A percentile compares a stretch with the other conserved stretches of the same genome.
Conservation (phyloP, 2,113 vertebrate genomes). For the Megaceryle torquata region DNA sequence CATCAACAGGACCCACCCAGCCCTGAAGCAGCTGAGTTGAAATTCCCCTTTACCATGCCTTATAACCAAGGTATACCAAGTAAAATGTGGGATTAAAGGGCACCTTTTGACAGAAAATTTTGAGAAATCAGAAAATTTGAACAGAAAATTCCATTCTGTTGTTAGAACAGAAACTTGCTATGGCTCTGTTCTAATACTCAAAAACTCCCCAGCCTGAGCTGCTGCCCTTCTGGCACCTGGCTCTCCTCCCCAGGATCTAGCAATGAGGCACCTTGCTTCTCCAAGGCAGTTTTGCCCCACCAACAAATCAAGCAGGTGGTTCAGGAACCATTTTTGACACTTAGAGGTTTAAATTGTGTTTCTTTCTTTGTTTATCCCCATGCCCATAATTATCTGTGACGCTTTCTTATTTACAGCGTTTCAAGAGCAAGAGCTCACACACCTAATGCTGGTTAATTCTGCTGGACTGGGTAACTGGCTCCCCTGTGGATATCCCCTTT, state of each 20-base stretch:
- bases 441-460: constrained; percentile 44
- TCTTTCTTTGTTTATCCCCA: background rate
- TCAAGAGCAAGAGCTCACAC: constrained; percentile 11
- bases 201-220: background rate
- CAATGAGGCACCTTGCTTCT: background rate
- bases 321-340: background rate
- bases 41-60: background rate
- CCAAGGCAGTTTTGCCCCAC: background rate
- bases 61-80: background rate
- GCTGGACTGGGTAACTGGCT: constrained; percentile 33
- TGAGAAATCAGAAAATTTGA: background rate
- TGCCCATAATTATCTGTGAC: background rate
- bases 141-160: too few relatives aligned
- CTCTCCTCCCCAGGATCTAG: background rate
- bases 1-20: background rate
- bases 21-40: background rate
- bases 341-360: background rate
- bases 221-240: background rate
- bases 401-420: constrained; percentile 27
- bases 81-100: background rate
- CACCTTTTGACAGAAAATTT: background rate
- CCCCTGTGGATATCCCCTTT: constrained; percentile 38
- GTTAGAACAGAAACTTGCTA: background rate
- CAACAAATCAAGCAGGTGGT: background rate
- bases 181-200: background rate